Conservation (phyloP, 2,797 vertebrate species). For the Florisuga fusca region DNA sequence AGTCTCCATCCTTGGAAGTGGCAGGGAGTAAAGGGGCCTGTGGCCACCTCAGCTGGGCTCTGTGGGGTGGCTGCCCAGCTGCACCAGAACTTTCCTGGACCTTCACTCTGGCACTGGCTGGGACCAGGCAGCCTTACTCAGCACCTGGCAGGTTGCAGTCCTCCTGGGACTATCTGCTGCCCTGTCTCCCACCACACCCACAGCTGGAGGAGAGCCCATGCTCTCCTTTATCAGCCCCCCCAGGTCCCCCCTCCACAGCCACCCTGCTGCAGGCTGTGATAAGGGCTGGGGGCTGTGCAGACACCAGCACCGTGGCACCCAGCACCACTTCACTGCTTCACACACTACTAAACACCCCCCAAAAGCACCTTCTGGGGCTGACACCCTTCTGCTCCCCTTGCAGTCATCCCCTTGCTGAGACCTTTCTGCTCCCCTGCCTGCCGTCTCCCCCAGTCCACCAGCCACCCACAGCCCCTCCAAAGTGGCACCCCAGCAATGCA, state of each 20-base stretch:
- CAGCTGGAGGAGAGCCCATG: background rate
- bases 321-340: fast-evolving
- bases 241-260: background rate
- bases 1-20: background rate
- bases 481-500: background rate
- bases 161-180: background rate
- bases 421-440: fast-evolving
- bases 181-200: conserved; percentile 25
- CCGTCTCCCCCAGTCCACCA: background rate
- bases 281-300: background rate
- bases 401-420: too few species aligned
- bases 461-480: background rate
- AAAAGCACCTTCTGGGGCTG: background rate
- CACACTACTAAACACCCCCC: too few species aligned
- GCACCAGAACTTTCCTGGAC: fast-evolving
- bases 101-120: background rate
- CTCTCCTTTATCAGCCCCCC: background rate
- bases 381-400: background rate
- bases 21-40: background rate
- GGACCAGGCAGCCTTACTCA: background rate
- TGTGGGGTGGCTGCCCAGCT: background rate
- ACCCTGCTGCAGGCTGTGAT: background rate
- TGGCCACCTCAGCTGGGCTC: background rate
- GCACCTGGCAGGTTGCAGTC: background rate
- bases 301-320: background rate